These are phyloP conservation scores for Protodeltote pygarga DNA, from an alignment of 2,888 invertebrate species.

Conservation along the genomic window DNA sequence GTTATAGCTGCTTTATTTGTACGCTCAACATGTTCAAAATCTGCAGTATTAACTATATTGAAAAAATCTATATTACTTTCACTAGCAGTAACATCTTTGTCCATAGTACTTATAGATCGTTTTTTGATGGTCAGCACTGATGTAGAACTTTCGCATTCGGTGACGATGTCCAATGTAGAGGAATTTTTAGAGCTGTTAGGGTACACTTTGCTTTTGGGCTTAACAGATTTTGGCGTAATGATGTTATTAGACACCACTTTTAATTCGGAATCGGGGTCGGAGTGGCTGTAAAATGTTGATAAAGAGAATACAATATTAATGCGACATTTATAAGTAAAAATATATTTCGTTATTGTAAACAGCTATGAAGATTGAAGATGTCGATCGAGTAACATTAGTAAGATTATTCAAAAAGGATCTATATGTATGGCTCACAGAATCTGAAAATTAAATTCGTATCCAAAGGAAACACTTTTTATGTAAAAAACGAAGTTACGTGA, in stretches of 20 bases:
- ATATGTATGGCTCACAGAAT: too few relatives aligned
- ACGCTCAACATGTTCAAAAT: conserved; percentile 15
- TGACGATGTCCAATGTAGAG: conserved; percentile 51
- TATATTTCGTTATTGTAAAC: too few relatives aligned
- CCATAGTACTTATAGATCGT: conserved; percentile 41
- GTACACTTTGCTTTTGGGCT: conserved; percentile 55
- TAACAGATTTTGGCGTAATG: conserved; percentile 41
- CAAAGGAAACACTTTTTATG: too few relatives aligned
- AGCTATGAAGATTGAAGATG: too few relatives aligned
- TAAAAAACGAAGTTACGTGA: too few relatives aligned
- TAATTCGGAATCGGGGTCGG: conserved; percentile 47
- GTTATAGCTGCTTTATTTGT: conserved; percentile 14
- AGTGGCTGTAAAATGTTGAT: conserved; percentile 44
- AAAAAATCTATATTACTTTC: conserved; percentile 65
- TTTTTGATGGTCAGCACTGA: conserved; percentile 42
- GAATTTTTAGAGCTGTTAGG: conserved; percentile 59
- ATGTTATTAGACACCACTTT: conserved; percentile 41
- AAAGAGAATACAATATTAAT: background rate
- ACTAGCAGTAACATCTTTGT: conserved; percentile 68
- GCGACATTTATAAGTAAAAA: too few relatives aligned
- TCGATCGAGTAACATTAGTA: too few relatives aligned
- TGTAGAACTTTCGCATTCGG: conserved; percentile 56
- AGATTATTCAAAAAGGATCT: too few relatives aligned
- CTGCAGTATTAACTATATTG: conserved; percentile 33
- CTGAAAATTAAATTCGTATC: too few relatives aligned